Percentiles rank a stretch among this genome's conserved stretches.
These are phyloP conservation scores for Microtus richardsoni DNA, from an alignment of 2,113 vertebrate species.

Conservation along the genomic window DNA sequence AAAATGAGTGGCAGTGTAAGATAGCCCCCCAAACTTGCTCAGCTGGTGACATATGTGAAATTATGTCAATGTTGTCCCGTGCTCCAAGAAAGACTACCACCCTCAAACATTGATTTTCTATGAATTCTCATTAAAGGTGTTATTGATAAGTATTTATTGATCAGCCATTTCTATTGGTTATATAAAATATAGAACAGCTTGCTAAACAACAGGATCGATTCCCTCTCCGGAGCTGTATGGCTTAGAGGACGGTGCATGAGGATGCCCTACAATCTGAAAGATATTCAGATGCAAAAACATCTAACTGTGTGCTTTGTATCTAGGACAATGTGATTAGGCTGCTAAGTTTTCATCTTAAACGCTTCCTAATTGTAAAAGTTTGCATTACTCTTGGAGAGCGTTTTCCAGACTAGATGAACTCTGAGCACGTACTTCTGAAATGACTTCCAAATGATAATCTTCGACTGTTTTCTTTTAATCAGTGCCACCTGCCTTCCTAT, in stretches of 20 bases:
- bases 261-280: neutral
- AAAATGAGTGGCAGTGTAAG: conserved; percentile 36
- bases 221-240: neutral
- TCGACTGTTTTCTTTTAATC: conserved; percentile 67
- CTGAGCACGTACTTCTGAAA: conserved; percentile 63
- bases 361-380: conserved; percentile 72
- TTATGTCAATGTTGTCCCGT: neutral
- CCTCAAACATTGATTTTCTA: conserved; percentile 52
- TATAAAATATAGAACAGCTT: conserved; percentile 42
- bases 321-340: conserved; percentile 61
- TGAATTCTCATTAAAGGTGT: conserved; percentile 38
- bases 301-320: neutral
- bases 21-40: neutral
- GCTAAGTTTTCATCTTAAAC: conserved; percentile 62
- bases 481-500: conserved; percentile 64
- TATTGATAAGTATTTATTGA: conserved; percentile 30
- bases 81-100: conserved; percentile 11
- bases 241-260: neutral
- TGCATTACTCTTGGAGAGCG: conserved; percentile 28
- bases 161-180: neutral
- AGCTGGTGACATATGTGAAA: conserved; percentile 47
- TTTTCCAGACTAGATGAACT: conserved; percentile 68
- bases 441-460: conserved; percentile 63
- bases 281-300: conserved; percentile 54
- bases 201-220: conserved; percentile 2